Evolutionary conservation across 2,797 vertebrate genomes (phyloP).

Genomic region (Gallinago stenura): DNA sequence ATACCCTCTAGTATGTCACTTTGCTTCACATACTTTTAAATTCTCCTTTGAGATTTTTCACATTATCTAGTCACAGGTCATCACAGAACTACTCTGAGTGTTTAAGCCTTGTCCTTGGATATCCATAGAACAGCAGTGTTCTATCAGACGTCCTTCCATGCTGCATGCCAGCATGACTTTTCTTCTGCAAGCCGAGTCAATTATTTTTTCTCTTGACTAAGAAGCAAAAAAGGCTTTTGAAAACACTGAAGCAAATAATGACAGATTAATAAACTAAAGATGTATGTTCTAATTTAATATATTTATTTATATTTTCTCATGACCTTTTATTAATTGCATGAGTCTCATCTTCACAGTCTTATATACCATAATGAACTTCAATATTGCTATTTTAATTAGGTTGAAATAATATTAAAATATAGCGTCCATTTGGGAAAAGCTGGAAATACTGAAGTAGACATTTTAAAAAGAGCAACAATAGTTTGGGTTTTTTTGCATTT

Average conservation of each 20-base stretch:
- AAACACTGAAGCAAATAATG: not conserved
- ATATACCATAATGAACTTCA: not conserved
- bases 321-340: not conserved
- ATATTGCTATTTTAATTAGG: not conserved
- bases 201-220: not conserved
- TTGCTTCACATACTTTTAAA: not conserved
- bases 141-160: not conserved
- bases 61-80: not conserved
- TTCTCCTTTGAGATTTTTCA: not conserved
- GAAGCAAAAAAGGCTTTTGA: not conserved
- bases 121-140: not conserved
- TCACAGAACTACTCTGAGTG: not conserved
- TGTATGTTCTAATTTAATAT: not conserved
- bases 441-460: not conserved
- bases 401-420: not conserved
- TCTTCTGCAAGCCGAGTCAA: not conserved
- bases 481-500: not conserved
- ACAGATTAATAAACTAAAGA: not conserved
- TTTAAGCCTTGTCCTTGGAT: not conserved
- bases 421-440: not conserved
- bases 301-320: not conserved
- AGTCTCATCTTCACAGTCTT: not conserved
- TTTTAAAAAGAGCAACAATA: not conserved
- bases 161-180: not conserved
- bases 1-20: not conserved